These are phyloP conservation scores for Thera britannica DNA, from an alignment of 2,888 invertebrate species.

Conservation along the genomic window DNA sequence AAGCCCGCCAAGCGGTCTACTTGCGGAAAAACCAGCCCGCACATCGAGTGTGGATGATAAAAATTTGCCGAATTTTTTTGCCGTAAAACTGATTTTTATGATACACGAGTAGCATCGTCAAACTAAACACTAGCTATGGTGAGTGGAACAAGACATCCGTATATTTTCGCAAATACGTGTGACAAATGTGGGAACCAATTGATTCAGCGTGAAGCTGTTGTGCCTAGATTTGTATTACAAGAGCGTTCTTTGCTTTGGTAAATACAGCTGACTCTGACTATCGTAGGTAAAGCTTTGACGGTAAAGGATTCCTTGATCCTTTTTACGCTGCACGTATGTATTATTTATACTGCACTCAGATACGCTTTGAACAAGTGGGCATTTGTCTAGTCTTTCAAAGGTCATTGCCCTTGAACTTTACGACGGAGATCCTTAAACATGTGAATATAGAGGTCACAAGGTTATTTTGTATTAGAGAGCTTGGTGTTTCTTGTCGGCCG, in stretches of 20 bases:
- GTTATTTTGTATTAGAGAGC: too few species aligned
- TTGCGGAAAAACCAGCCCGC: too few species aligned
- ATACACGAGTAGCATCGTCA: background rate
- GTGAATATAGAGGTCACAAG: too few species aligned
- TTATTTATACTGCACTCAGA: too few species aligned
- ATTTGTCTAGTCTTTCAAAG: background rate
- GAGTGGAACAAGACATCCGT: slow-evolving; percentile 13
- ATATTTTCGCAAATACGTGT: slow-evolving; percentile 11
- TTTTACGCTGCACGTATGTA: background rate
- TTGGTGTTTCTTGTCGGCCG: too few species aligned
- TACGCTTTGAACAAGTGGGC: background rate
- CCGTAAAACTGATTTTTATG: too few species aligned
- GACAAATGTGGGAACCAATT: slow-evolving; percentile 25
- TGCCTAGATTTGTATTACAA: slow-evolving; percentile 21
- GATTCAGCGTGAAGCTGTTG: slow-evolving; percentile 19
- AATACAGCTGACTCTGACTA: slow-evolving; percentile 7
- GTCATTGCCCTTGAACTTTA: background rate
- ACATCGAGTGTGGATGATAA: too few species aligned
- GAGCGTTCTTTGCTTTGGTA: slow-evolving; percentile 12
- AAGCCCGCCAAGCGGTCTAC: too few species aligned
- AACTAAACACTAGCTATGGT: background rate
- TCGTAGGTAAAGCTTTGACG: slow-evolving; percentile 2
- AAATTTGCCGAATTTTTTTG: too few species aligned
- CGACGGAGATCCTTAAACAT: too few species aligned
- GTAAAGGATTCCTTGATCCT: background rate